Evolutionary conservation across 2,888 invertebrate genomes (phyloP).

Genomic region (Papilio gigon): DNA sequence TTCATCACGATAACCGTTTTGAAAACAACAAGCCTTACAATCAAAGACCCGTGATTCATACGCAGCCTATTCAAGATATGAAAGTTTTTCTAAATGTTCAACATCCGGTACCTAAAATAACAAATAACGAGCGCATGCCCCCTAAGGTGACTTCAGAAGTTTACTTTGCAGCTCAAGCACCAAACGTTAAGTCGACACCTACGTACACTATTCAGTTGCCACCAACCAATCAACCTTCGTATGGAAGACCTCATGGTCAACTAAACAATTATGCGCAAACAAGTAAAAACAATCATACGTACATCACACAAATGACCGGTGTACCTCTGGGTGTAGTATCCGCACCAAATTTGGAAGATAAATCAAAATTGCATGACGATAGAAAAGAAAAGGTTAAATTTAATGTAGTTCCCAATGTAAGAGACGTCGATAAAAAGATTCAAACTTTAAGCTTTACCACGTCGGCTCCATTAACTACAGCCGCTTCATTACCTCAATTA

Average conservation of each 20-base stretch:
- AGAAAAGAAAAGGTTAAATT: constrained; percentile 66
- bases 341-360: constrained; percentile 57
- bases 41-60: constrained; percentile 70
- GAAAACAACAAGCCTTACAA: constrained; percentile 67
- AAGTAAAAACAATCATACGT: constrained; percentile 44
- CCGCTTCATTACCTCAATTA: constrained; percentile 59
- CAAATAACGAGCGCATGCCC: constrained; percentile 59
- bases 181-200: constrained; percentile 66
- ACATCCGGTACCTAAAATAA: constrained; percentile 66
- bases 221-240: constrained; percentile 50
- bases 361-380: constrained; percentile 51
- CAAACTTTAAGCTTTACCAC: constrained; percentile 71
- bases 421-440: constrained; percentile 58
- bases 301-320: constrained; percentile 45
- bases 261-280: constrained; percentile 47
- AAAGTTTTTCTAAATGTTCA: constrained; percentile 76
- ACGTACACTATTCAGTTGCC: constrained; percentile 75
- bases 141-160: constrained; percentile 79
- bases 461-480: constrained; percentile 63
- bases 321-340: constrained; percentile 52
- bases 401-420: constrained; percentile 71
- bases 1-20: constrained; percentile 61
- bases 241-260: constrained; percentile 53
- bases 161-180: constrained; percentile 75
- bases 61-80: constrained; percentile 76